Conservation (phyloP, 2,797 vertebrate species). For the Psittacula echo region DNA sequence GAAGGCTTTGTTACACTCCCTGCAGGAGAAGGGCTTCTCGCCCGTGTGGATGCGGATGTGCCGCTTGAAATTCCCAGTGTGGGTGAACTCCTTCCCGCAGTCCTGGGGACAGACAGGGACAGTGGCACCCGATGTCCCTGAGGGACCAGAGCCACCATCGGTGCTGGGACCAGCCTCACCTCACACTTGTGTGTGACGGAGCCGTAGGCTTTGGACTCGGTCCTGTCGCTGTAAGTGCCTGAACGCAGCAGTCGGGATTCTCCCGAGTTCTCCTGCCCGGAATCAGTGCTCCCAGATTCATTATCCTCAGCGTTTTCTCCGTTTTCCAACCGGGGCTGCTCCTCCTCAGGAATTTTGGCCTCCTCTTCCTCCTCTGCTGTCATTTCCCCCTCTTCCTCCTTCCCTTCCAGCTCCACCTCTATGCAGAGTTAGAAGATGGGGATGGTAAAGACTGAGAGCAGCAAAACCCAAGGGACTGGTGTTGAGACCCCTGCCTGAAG, state of each 20-base stretch:
- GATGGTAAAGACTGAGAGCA: rapidly evolving
- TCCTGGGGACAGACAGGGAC: slow-evolving; percentile 76
- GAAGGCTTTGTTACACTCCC: slow-evolving; percentile 95
- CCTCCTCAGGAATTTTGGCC: slow-evolving; percentile 19
- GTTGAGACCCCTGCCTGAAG: rapidly evolving
- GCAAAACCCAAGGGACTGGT: not conserved
- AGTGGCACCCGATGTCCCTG: rapidly evolving
- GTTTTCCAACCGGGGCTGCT: slow-evolving; percentile 22
- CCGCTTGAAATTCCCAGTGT: slow-evolving; percentile 96
- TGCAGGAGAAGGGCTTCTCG: slow-evolving; percentile 95
- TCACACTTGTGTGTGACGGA: slow-evolving; percentile 94
- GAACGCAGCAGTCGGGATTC: slow-evolving; percentile 79
- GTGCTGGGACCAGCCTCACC: slow-evolving; percentile 71
- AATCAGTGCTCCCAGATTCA: slow-evolving; percentile 71
- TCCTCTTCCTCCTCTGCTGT: slow-evolving; percentile 45
- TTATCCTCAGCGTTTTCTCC: slow-evolving; percentile 67
- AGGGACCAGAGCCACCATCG: rapidly evolving
- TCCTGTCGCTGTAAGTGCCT: slow-evolving; percentile 83
- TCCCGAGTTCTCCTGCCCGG: slow-evolving; percentile 51
- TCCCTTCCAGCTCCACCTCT: slow-evolving; percentile 66
- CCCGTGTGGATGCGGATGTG: slow-evolving; percentile 98
- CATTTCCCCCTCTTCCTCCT: slow-evolving; percentile 60
- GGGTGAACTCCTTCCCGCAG: slow-evolving; percentile 97
- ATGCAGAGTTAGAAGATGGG: not conserved
- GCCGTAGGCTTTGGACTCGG: slow-evolving; percentile 92